These are phyloP conservation scores for Pholis gunnellus DNA, from an alignment of 2,113 vertebrate species.

Conservation along the genomic window DNA sequence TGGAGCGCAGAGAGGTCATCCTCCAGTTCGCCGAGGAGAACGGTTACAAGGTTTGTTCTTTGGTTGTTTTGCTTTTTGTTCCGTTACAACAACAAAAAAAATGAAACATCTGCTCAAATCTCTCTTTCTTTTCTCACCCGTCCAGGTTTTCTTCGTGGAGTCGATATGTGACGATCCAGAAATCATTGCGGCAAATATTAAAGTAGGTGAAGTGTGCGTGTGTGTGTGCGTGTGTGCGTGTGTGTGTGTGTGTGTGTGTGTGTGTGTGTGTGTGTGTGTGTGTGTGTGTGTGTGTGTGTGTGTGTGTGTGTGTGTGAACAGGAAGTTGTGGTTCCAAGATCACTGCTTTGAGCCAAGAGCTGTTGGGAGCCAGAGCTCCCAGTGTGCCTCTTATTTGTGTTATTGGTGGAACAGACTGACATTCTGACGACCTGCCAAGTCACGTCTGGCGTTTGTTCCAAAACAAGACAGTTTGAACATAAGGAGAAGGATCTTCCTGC, in stretches of 20 bases:
- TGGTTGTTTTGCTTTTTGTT: not conserved
- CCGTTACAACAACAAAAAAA: no score
- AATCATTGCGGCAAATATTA: slow-evolving; percentile 91
- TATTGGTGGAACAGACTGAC: not conserved
- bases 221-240: not conserved
- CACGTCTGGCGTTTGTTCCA: slow-evolving; percentile 1
- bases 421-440: not conserved
- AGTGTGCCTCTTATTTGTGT: not conserved
- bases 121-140: not conserved
- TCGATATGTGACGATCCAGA: slow-evolving; percentile 91
- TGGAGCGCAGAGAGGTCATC: slow-evolving; percentile 87
- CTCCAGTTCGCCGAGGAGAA: slow-evolving; percentile 88
- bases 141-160: slow-evolving; percentile 92
- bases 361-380: not conserved
- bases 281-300: not conserved
- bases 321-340: slow-evolving; percentile 7
- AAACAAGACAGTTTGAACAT: not conserved
- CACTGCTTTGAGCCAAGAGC: not conserved
- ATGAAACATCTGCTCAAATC: not conserved
- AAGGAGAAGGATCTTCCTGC: not conserved
- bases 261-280: not conserved
- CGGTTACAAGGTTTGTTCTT: slow-evolving; percentile 86
- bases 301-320: not conserved
- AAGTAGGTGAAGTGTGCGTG: slow-evolving; percentile 72
- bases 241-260: not conserved